Percentiles rank a stretch among this genome's conserved stretches.
Conservation (phyloP, 2,888 invertebrate genomes). For the Tortrix viridana region DNA sequence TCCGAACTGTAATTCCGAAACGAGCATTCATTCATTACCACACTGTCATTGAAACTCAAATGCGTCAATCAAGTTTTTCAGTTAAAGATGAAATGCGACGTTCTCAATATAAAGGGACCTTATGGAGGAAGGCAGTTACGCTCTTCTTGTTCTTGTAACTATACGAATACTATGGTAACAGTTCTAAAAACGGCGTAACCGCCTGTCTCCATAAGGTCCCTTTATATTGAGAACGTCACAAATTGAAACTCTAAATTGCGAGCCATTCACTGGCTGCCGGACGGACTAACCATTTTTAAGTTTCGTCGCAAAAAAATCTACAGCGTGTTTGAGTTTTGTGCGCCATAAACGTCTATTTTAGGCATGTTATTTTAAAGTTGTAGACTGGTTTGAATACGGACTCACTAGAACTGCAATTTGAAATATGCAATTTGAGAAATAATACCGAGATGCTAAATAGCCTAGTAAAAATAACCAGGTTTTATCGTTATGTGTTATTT, state of each 20-base stretch:
- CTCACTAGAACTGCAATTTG: background rate
- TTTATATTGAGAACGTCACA: too few relatives aligned
- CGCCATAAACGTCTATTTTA: slow-evolving; percentile 12
- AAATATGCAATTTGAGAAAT: background rate
- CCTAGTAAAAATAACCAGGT: background rate
- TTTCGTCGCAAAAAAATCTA: slow-evolving; percentile 18
- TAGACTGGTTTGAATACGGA: background rate
- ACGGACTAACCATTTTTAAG: slow-evolving; percentile 11
- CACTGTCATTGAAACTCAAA: slow-evolving; percentile 7
- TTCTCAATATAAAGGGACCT: too few relatives aligned
- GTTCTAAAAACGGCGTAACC: too few relatives aligned
- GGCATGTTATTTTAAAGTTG: slow-evolving; percentile 8
- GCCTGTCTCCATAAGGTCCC: too few relatives aligned
- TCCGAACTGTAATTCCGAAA: background rate
- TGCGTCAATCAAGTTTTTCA: slow-evolving; percentile 30
- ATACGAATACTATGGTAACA: too few relatives aligned
- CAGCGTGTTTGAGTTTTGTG: slow-evolving; percentile 3
- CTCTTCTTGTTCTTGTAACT: too few relatives aligned
- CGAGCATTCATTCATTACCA: too few relatives aligned
- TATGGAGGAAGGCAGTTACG: too few relatives aligned
- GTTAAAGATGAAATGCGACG: slow-evolving; percentile 31
- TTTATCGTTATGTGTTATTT: background rate
- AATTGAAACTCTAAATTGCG: slow-evolving; percentile 21
- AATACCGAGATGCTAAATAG: background rate
- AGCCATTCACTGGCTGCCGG: slow-evolving; percentile 17